Conservation (phyloP, 2,113 vertebrate genomes). For the Nymphicus hollandicus region DNA sequence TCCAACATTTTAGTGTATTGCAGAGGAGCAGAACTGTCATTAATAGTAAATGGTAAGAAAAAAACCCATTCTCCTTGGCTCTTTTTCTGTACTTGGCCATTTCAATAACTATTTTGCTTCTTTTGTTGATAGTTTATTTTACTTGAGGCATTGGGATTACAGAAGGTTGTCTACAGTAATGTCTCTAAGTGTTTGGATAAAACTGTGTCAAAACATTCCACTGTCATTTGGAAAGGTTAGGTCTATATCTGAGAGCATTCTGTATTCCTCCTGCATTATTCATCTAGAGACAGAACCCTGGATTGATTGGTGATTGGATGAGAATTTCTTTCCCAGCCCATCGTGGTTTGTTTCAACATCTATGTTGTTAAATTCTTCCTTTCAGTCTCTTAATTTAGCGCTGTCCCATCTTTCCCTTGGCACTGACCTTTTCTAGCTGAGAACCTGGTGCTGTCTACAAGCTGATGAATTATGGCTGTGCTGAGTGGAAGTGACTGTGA, state of each 20-base stretch:
- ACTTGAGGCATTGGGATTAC: background rate
- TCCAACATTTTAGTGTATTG: background rate
- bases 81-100: background rate
- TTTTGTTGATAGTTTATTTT: background rate
- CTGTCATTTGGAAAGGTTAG: background rate
- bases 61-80: background rate
- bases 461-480: background rate
- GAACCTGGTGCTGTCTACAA: background rate
- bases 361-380: background rate
- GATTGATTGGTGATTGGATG: background rate
- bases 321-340: background rate
- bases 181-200: background rate
- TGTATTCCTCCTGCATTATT: background rate
- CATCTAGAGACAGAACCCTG: background rate
- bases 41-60: background rate
- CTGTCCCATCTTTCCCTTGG: background rate
- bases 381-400: background rate
- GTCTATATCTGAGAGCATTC: background rate
- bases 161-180: background rate
- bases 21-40: background rate
- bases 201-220: background rate
- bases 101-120: background rate
- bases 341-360: background rate
- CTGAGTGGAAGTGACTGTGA: background rate
- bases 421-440: conserved; percentile 42